Evolutionary conservation across 2,797 vertebrate genomes (phyloP).

Genomic region (Spatula clypeata): DNA sequence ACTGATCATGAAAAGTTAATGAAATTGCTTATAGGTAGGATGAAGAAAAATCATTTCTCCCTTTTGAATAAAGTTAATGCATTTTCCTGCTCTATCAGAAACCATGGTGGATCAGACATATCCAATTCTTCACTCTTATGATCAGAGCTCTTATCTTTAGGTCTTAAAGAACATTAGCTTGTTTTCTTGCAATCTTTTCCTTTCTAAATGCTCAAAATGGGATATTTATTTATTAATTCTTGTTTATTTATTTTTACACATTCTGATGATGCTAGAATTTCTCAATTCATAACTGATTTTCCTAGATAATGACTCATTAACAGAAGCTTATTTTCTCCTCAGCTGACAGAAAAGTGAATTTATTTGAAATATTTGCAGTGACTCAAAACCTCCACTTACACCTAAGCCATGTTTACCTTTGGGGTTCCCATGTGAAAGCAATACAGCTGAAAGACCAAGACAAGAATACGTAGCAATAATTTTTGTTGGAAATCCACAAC

Average conservation of each 20-base stretch:
- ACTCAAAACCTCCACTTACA: not conserved
- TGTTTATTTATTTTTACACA: not conserved
- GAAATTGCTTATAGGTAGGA: not conserved
- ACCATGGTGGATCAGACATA: not conserved
- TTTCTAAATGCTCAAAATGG: not conserved
- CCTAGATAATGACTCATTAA: not conserved
- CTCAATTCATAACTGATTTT: not conserved
- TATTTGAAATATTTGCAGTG: not conserved
- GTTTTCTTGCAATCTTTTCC: not conserved
- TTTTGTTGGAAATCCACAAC: rapidly evolving
- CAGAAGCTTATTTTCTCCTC: not conserved
- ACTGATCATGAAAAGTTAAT: not conserved
- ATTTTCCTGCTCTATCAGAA: not conserved
- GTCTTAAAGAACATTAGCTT: not conserved
- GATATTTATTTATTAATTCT: not conserved
- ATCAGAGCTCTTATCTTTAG: not conserved
- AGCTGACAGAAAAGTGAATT: not conserved
- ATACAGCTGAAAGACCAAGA: not conserved
- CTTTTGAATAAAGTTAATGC: constrained; percentile 12
- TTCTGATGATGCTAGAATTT: not conserved
- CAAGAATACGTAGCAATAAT: not conserved
- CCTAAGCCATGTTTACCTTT: not conserved
- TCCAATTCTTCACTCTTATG: not conserved
- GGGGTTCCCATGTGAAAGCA: not conserved
- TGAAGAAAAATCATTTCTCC: not conserved